A percentile compares a stretch with the other conserved stretches of the same genome.
phyloP scores from a whole-genome alignment of 2,888 invertebrate genomes.

The Hipparchia sbordonii region DNA sequence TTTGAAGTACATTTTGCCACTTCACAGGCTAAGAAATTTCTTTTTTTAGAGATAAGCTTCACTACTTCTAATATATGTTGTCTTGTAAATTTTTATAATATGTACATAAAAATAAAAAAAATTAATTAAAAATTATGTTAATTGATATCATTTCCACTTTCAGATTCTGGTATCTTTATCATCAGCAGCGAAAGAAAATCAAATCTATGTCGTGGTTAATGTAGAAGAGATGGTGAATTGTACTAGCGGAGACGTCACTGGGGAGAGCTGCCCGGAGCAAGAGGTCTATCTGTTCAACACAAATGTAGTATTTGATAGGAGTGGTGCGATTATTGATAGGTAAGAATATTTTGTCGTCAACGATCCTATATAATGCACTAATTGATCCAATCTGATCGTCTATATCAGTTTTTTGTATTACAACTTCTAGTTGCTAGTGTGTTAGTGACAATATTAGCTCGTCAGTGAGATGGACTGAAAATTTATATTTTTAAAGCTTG shows the following conservation, averaged over 20 bases:
- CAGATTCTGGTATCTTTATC: slow-evolving; percentile 84
- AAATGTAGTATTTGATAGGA: slow-evolving; percentile 89
- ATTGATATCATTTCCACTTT: slow-evolving; percentile 13
- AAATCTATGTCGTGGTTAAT: slow-evolving; percentile 88
- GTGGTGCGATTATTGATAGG: slow-evolving; percentile 87
- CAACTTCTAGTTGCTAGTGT: too few relatives aligned
- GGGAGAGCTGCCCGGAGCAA: slow-evolving; percentile 77
- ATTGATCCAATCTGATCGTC: not conserved
- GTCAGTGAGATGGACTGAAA: too few relatives aligned
- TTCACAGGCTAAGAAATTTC: too few relatives aligned
- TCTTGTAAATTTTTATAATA: too few relatives aligned
- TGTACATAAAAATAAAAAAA: too few relatives aligned
- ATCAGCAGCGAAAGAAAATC: slow-evolving; percentile 80
- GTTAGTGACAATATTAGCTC: too few relatives aligned
- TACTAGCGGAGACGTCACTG: slow-evolving; percentile 53
- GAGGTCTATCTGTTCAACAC: slow-evolving; percentile 86
- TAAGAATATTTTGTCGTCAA: slow-evolving; percentile 48
- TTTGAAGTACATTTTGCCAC: too few relatives aligned
- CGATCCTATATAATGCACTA: too few relatives aligned
- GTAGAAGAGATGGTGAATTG: slow-evolving; percentile 85
- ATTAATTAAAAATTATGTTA: not conserved
- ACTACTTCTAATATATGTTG: too few relatives aligned
- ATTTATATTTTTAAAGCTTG: too few relatives aligned
- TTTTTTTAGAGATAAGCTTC: too few relatives aligned
- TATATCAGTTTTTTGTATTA: too few relatives aligned